phyloP scores from a whole-genome alignment of 2,888 invertebrate genomes.

The Drosophila sordidula region DNA sequence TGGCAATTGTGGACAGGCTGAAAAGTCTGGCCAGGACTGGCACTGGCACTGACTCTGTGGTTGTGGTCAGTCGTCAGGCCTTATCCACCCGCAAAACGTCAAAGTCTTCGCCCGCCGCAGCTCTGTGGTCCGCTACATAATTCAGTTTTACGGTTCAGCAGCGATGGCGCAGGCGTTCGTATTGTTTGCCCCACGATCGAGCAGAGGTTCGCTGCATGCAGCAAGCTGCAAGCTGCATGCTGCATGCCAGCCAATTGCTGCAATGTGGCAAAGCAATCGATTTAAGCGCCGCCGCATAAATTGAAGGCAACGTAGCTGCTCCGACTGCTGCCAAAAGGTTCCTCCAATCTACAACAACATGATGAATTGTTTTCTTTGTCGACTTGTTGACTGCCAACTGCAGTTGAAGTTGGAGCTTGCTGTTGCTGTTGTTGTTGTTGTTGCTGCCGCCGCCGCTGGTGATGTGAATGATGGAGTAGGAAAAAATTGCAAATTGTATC shows the following conservation, averaged over 20 bases:
- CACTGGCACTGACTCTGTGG: constrained; percentile 32
- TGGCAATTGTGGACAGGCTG: constrained; percentile 39
- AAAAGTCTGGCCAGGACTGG: constrained; percentile 22
- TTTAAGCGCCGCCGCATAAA: constrained; percentile 81
- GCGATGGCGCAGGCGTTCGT: constrained; percentile 50
- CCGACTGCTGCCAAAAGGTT: constrained; percentile 64
- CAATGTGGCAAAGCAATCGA: constrained; percentile 82
- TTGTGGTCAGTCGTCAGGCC: constrained; percentile 69
- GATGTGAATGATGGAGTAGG: constrained; percentile 74
- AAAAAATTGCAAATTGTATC: constrained; percentile 82
- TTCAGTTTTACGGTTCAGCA: constrained; percentile 79
- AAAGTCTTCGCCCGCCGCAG: constrained; percentile 29
- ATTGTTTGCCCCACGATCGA: constrained; percentile 36
- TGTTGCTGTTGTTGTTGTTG: constrained; percentile 18
- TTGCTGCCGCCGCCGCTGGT: constrained; percentile 34
- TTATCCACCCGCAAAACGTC: constrained; percentile 76
- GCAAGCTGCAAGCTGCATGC: constrained; percentile 12
- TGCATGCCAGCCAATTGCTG: constrained; percentile 68
- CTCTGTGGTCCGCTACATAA: constrained; percentile 56
- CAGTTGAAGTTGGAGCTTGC: constrained; percentile 26
- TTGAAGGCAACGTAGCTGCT: constrained; percentile 63
- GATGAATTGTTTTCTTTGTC: constrained; percentile 81
- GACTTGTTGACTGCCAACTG: constrained; percentile 71
- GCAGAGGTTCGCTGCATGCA: constrained; percentile 24
- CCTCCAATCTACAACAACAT: constrained; percentile 72